These are phyloP conservation scores for Amorpha juglandis DNA, from an alignment of 2,888 invertebrate genomes.

Conservation along the genomic window DNA sequence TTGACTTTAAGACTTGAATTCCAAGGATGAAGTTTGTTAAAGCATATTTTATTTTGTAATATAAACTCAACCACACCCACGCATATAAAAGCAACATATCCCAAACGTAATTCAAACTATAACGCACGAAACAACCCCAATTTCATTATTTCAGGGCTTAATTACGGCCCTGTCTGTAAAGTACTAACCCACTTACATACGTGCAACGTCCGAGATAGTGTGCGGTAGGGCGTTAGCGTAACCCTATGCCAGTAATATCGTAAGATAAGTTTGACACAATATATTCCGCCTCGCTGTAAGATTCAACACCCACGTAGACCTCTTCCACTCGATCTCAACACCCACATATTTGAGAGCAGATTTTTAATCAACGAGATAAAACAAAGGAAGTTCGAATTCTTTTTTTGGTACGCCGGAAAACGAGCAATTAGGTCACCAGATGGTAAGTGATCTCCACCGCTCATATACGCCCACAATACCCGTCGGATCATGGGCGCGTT, in stretches of 20 bases:
- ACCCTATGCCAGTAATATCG: conserved; percentile 5
- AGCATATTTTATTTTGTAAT: too few relatives aligned
- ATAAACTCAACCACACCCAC: not conserved
- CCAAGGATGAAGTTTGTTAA: too few relatives aligned
- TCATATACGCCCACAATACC: too few relatives aligned
- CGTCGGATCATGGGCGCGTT: too few relatives aligned
- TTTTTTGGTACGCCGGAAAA: too few relatives aligned
- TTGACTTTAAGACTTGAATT: too few relatives aligned
- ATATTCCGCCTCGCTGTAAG: not conserved
- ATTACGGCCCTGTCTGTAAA: conserved; percentile 19
- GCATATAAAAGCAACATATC: not conserved
- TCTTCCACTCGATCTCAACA: not conserved
- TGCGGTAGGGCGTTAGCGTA: conserved; percentile 1
- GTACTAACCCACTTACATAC: conserved; percentile 27
- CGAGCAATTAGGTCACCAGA: too few relatives aligned
- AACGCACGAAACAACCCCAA: not conserved
- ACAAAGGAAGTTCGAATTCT: too few relatives aligned
- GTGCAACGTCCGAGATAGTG: conserved; percentile 26
- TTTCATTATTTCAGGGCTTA: conserved; percentile 14
- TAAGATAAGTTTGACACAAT: conserved; percentile 3
- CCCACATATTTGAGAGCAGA: not conserved
- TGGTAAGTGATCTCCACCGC: too few relatives aligned
- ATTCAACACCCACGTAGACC: conserved; percentile 6
- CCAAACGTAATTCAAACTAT: conserved; percentile 12
- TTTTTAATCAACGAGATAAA: too few relatives aligned